Base-by-base conservation (phyloP, 2,888 invertebrate species). In the Cephus pulcher region DNA sequence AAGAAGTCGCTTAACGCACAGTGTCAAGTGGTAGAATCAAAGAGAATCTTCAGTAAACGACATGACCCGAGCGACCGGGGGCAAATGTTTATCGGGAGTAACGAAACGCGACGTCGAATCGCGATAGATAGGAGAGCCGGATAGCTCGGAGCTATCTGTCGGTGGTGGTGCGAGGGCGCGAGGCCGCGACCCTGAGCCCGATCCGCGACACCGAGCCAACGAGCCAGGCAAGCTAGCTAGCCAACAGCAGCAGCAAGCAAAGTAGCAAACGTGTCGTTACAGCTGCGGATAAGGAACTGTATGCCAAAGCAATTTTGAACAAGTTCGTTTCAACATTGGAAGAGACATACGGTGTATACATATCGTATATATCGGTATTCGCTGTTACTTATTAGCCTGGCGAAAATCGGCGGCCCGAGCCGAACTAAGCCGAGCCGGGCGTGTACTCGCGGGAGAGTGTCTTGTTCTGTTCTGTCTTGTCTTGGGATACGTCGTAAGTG, bases 131-230 rank as follows among this genome's bases (percentile, higher is more conserved):
- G 37, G 68, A 73, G 35, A 71, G 71, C 33, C 71, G 33, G 71
- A 71, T 34, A 71, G 71, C 71, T 32, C 32, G 32, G 32, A 71
- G 71, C 71, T 32, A 32, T 32, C 71, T 71, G 34, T 71, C 74
- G 56, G 33, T 35, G 74, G 30, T 34, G 33, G 34, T 30, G 84
- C 75, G 81, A 83, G 85, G 84, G 85, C 82, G 85, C 83, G 82
- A 85, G 86, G 85, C 85, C 84, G 81, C 85, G 85, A 87, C 86
- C 86, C 84, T 87, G 86, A 87, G 82, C 80, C 76, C 84, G 82
- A 85, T 85, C 83, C 80, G 80, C 40, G 4, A 77, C 79, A 80
- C 84, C 80, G 83, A 82, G 80, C 78, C 56, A 56, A 71, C 71
- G 71, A 33, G 71, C 71, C 71, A 71, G 71, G 11, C 56, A 56